Evolutionary conservation across 2,797 vertebrate species (phyloP).

Genomic region (Sebastes hubbsi): DNA sequence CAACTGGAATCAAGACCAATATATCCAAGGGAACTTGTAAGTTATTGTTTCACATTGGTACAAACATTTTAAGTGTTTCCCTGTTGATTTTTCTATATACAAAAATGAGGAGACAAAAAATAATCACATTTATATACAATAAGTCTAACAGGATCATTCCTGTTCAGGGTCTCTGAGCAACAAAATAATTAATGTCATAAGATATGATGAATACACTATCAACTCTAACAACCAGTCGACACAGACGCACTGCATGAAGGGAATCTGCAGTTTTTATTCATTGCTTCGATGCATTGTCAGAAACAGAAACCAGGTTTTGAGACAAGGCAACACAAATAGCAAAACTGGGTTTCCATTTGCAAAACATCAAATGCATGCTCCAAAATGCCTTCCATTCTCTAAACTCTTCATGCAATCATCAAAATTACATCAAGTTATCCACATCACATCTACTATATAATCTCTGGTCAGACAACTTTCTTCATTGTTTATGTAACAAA

Average conservation of each 20-base stretch:
- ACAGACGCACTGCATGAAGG: neutral
- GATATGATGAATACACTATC: neutral
- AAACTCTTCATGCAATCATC: neutral
- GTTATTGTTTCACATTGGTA: conserved; percentile 25
- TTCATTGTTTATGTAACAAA: neutral
- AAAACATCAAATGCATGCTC: neutral
- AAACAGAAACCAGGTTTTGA: neutral
- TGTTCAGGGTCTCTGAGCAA: neutral
- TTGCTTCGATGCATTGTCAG: neutral
- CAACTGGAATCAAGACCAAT: conserved; percentile 72
- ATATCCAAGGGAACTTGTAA: conserved; percentile 77
- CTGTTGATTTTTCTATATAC: neutral
- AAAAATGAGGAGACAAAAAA: neutral
- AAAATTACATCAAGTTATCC: neutral
- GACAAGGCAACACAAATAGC: neutral
- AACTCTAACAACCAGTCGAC: neutral
- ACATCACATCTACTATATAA: neutral
- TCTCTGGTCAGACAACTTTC: neutral
- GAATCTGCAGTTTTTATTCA: neutral
- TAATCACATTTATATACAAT: neutral
- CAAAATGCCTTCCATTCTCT: neutral
- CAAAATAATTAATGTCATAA: neutral
- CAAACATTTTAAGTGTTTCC: neutral
- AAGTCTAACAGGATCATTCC: neutral
- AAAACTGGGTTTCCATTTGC: neutral